Base-by-base conservation (phyloP, 2,113 vertebrate genomes). In the Pachyramphus minor region DNA sequence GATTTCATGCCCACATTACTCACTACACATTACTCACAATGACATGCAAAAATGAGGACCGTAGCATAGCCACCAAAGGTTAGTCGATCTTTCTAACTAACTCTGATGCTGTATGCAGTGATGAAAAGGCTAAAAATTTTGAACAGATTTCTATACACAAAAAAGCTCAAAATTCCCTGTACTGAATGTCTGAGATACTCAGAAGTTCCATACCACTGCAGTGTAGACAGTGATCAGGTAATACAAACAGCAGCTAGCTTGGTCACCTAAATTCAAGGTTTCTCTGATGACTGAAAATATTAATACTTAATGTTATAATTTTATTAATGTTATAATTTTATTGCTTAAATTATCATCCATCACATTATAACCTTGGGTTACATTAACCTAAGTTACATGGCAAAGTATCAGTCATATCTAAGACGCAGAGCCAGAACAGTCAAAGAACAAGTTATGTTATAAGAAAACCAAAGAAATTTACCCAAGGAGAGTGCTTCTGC, bases 21-120 rank as follows among this genome's bases (percentile, higher is more conserved):
- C 18, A 28, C 16, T 24, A 52, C 15, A 41, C 0, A 0, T 20
- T 55, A 37, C 5, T 74, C 18, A 30, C 0, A 0, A 75, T 14
- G 35, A 63, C 17, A 42, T 14, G 33, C 17, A 76, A 93, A 88
- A 80, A 52, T 28, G 50, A 52, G 50, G 50, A 28, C 6, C 2
- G 1, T 25, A 42, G 55, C 4, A 3, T 13, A 74, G 59, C 12
- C 27, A 84, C 24, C 12, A 72, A 84, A 83, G 18, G 33, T 56
- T 41, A 90, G 1, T 10, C 23, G 22, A 31, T 22, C 15, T 33
- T 82, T 71, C 56, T 33, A 73, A 21, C 20, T 73, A 64, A 16
- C 8, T 16, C 12, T 78, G 21, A 75, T 64, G 37, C 45, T 73
- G 20, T 30, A 62, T 16, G 45, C 42, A 33, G 30, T 52, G 30